These are phyloP conservation scores for Sus cebifrons DNA, from an alignment of 2,797 vertebrate species.

Conservation along the genomic window DNA sequence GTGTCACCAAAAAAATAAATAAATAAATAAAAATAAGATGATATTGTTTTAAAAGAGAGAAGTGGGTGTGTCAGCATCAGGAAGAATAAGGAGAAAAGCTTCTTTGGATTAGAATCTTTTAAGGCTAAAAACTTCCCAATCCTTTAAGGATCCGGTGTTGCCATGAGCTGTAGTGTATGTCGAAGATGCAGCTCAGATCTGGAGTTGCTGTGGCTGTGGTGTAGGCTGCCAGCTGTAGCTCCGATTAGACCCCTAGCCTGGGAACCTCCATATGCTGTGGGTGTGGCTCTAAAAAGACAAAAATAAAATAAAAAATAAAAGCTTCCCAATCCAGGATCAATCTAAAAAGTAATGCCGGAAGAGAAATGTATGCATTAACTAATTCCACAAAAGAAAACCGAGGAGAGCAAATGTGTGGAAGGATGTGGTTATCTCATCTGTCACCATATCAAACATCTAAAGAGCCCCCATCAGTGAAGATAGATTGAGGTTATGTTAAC, in stretches of 20 bases:
- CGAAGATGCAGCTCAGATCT: no score
- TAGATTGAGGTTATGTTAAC: conserved; percentile 24
- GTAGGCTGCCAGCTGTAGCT: no score
- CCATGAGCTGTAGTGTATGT: no score
- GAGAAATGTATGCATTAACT: conserved; percentile 28
- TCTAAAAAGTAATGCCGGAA: conserved; percentile 38
- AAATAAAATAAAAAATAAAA: neutral
- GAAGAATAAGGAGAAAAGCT: neutral
- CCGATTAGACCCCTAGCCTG: no score
- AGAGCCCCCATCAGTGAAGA: neutral
- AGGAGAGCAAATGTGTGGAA: conserved; percentile 22
- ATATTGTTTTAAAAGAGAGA: neutral
- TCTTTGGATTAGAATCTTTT: conserved; percentile 37
- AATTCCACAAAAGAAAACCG: conserved; percentile 47
- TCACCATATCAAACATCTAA: conserved; percentile 34
- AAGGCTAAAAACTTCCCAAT: conserved; percentile 64
- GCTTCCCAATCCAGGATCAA: conserved; percentile 58
- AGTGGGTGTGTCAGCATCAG: neutral
- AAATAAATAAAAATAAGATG: no score
- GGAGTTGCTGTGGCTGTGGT: no score
- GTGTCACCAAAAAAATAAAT: no score
- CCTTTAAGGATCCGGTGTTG: neutral
- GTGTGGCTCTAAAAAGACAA: no score
- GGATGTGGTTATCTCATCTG: conserved; percentile 24
- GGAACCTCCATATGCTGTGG: no score